A percentile compares a stretch with the other conserved stretches of the same genome.
Conservation (phyloP, 2,113 vertebrate species). For the Sorex araneus region DNA sequence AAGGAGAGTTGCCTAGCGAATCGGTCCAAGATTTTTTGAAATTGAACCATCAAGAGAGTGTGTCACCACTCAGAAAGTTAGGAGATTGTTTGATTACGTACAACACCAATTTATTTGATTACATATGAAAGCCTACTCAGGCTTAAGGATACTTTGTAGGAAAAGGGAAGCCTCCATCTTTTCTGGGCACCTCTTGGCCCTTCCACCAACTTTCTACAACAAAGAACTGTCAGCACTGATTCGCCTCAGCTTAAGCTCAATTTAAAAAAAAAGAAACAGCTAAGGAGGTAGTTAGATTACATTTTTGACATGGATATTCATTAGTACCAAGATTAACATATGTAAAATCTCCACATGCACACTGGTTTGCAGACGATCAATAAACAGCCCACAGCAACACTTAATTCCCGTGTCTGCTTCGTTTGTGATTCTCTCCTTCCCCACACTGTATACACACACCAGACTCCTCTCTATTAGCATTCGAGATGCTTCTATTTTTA, state of each 20-base stretch:
- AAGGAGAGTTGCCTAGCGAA: neutral
- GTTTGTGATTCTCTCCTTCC: neutral
- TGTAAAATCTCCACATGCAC: constrained; percentile 29
- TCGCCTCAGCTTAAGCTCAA: neutral
- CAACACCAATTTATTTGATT: neutral
- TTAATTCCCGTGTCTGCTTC: neutral
- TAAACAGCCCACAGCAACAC: neutral
- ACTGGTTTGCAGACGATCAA: neutral
- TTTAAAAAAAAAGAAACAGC: neutral
- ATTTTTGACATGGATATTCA: neutral
- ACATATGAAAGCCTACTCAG: neutral
- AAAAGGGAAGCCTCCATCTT: constrained; percentile 47
- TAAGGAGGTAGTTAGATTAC: neutral
- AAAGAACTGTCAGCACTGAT: neutral
- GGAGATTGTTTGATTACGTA: neutral
- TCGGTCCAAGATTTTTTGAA: neutral
- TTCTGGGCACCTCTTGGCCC: neutral
- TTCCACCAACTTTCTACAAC: neutral
- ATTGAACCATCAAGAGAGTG: neutral
- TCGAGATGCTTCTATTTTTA: constrained; percentile 18
- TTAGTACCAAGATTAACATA: constrained; percentile 29
- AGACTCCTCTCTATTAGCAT: neutral
- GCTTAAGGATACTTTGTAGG: neutral
- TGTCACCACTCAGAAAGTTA: neutral
- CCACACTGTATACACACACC: neutral